These are phyloP conservation scores for Acrocephalus kingi DNA, from an alignment of 2,113 vertebrate genomes.

Conservation along the genomic window DNA sequence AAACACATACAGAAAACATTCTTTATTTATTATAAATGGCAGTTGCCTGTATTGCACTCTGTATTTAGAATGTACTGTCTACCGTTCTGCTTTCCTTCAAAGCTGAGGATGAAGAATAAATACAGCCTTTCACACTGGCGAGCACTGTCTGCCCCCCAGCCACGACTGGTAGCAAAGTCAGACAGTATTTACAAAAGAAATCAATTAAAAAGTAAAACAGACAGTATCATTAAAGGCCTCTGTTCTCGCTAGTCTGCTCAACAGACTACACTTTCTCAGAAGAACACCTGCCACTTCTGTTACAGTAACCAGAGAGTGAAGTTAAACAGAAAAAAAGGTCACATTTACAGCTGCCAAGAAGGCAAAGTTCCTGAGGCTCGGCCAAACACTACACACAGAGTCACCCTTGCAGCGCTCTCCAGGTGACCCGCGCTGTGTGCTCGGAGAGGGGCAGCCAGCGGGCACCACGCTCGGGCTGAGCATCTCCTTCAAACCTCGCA, in stretches of 20 bases:
- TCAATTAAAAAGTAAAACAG: slow-evolving; percentile 26
- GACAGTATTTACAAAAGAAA: slow-evolving; percentile 5
- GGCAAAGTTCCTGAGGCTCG: slow-evolving; percentile 30
- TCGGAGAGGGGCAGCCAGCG: accelerated
- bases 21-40: slow-evolving; percentile 12
- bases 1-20: slow-evolving; percentile 18
- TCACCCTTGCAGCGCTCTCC: accelerated
- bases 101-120: background rate
- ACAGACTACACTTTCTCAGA: slow-evolving; percentile 16
- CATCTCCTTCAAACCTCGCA: background rate
- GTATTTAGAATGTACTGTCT: background rate
- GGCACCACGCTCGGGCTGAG: accelerated
- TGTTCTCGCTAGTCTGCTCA: slow-evolving; percentile 20
- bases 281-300: background rate
- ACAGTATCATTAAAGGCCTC: slow-evolving; percentile 42
- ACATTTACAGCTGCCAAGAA: slow-evolving; percentile 43
- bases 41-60: slow-evolving; percentile 42
- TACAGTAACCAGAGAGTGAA: background rate
- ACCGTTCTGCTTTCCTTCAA: background rate
- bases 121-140: background rate
- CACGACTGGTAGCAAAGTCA: background rate
- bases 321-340: slow-evolving; percentile 10
- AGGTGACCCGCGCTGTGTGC: accelerated
- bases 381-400: background rate
- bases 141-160: slow-evolving; percentile 5